Evolutionary conservation across 2,888 invertebrate species (phyloP), one percentile per base, ranked within the genome.

Genomic region (Drosophila kokeensis): DNA sequence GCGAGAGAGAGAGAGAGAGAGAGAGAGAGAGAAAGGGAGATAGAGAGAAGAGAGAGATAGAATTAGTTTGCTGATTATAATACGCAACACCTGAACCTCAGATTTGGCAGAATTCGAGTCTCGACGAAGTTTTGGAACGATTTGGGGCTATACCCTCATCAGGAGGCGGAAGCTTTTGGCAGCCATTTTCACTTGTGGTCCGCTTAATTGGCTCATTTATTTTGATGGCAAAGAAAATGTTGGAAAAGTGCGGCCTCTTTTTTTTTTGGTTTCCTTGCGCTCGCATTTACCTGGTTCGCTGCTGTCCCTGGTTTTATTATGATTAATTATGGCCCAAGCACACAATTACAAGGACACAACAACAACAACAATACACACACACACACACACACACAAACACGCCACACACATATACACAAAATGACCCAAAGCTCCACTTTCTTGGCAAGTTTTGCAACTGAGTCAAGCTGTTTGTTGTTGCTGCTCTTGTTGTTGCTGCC

Each of bases 161-260:
- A 86, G 64, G 57, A 49, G 38, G 61, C 50, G 70, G 70, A 70
- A 64, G 64, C 59, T 66, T 76, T 61, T 61, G 76, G 68, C 66
- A 78, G 62, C 73, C 69, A 71, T 78, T 77, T 80, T 79, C 76
- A 76, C 79, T 74, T 77, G 75, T 73, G 86, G 87, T 73, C 80
- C 67, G 79, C 81, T 89, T 87, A 87, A 87, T 87, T 87, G 86
- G 89, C 86, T 87, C 86, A 87, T 87, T 86, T 87, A 87, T 87
- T 89, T 87, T 84, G 85, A 89, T 89, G 87, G 86, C 79, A 77
- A 82, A 81, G 88, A 83, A 86, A 88, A 88, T 86, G 82, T 78
- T 86, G 68, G 76, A 72, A 79, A 86, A 88, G 78, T 82, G 86
- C 73, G 73, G 74, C 69, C 70, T 68, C 68, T 76, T 87, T 80